These are phyloP conservation scores for Psophia crepitans DNA, from an alignment of 2,113 vertebrate species.

Conservation along the genomic window DNA sequence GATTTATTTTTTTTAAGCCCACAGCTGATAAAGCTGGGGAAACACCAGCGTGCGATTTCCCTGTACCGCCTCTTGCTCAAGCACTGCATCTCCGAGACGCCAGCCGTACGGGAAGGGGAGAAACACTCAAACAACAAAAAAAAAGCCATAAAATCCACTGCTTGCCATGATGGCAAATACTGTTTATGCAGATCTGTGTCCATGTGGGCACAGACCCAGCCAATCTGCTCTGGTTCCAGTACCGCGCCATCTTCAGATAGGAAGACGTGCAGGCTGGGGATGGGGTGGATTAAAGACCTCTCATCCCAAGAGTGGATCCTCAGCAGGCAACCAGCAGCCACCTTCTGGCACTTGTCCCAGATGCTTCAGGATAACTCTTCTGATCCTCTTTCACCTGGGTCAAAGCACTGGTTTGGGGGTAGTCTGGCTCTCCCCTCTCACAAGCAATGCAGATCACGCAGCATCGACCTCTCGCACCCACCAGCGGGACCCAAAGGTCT, in stretches of 20 bases:
- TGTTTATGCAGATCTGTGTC: neutral
- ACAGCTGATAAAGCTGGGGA: conserved; percentile 51
- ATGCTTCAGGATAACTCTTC: neutral
- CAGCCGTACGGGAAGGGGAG: rapidly evolving
- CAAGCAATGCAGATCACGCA: rapidly evolving
- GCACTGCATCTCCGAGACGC: neutral
- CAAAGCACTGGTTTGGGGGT: neutral
- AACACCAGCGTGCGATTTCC: neutral
- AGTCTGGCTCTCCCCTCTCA: neutral
- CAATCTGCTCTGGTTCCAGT: neutral
- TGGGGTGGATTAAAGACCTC: neutral
- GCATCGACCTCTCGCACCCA: neutral
- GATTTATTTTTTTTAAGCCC: conserved; percentile 25
- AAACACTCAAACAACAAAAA: neutral
- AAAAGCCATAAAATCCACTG: neutral
- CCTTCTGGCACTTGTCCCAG: neutral
- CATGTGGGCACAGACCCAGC: neutral
- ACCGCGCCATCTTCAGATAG: neutral
- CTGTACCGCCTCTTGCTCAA: neutral
- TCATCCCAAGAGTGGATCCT: neutral
- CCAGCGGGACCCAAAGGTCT: neutral
- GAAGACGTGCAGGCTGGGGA: neutral
- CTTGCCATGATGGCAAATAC: neutral
- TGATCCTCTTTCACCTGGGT: rapidly evolving
- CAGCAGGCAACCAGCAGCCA: neutral